Evolutionary conservation across 92 coral and sea anemone species (phyloP), one percentile per base, ranked within the genome.

Genomic region (Palythoa caribaeorum): DNA sequence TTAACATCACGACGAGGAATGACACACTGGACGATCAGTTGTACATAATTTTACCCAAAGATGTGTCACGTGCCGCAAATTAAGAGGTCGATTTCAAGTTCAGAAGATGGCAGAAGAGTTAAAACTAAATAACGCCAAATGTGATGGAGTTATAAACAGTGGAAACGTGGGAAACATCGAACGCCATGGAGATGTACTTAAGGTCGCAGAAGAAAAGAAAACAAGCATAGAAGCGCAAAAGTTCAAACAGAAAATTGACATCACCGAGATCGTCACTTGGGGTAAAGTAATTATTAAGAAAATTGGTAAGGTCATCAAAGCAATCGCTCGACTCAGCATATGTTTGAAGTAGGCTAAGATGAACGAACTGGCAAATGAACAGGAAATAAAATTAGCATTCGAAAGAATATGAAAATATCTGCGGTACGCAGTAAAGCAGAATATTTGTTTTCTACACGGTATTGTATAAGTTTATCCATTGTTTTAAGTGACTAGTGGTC

Each of bases 11-110:
- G 92, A 19, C 52, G 71, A 13, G 75, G 89, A 21, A 77, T 71
- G 77, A 75, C 93, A 47, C 91, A 88, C 73, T 65, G 92, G 89
- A 55, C 84, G 92, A 19, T 89, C 92, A 40, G 92, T 84, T 52
- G 88, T 89, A 8, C 47, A 87, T 36, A 73, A 65, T 5, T 75
- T 78, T 75, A 85, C 86, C 87, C 44, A 36, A 44, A 90, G 78
- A 79, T 87, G 90, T 38, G 90, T 83, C 73, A 79, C 93, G 17
- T 87, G 90, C 69, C 93, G 90, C 39, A 90, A 90, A 71, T 73
- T 69, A 57, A 84, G 93, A 54, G 87, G 90, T 44, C 70, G 63
- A 66, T 8, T 62, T 36, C 89, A 84, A 73, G 17, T 3, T 13
- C 93, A 90, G 90, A 85, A 86, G 69, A 90, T 85, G 90, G 84